These are phyloP conservation scores for Copidosoma aretas DNA, from an alignment of 2,888 invertebrate species.

Conservation along the genomic window DNA sequence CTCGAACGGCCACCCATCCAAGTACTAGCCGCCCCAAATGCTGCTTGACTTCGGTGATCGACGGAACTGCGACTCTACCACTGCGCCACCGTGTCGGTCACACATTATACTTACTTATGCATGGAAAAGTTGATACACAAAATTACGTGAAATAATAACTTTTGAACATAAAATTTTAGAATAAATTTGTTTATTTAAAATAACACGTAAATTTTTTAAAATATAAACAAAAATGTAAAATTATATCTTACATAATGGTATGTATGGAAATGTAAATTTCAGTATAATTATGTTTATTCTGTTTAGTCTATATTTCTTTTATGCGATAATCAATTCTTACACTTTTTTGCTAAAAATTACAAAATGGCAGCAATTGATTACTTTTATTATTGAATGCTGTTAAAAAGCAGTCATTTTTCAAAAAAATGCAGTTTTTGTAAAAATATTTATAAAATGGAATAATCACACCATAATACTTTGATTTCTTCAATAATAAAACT, in stretches of 20 bases:
- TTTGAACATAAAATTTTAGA: constrained; percentile 7
- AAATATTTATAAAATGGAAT: constrained; percentile 12
- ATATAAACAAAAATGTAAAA: constrained; percentile 31
- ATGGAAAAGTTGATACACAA: too few relatives aligned
- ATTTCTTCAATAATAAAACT: constrained; percentile 23
- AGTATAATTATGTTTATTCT: constrained; percentile 22
- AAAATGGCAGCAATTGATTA: constrained; percentile 56
- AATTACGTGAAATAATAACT: background rate
- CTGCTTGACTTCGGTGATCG: too few relatives aligned
- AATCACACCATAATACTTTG: constrained; percentile 32
- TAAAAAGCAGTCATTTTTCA: constrained; percentile 27
- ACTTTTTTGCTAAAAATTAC: constrained; percentile 42
- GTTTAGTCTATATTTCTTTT: constrained; percentile 35
- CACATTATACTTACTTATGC: too few relatives aligned
- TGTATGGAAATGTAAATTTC: constrained; percentile 27
- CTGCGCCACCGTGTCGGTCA: too few relatives aligned
- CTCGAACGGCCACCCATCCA: too few relatives aligned
- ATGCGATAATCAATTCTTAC: constrained; percentile 26
- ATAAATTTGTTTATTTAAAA: constrained; percentile 29
- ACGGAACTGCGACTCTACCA: too few relatives aligned
- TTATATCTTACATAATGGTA: constrained; percentile 11
- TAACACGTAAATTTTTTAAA: constrained; percentile 23
- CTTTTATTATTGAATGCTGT: constrained; percentile 40
- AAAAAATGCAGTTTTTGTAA: constrained; percentile 32
- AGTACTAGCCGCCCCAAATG: too few relatives aligned